Evolutionary conservation across 2,888 invertebrate genomes (phyloP), one percentile per base, ranked within the genome.

Genomic region (Monopis laevigella): DNA sequence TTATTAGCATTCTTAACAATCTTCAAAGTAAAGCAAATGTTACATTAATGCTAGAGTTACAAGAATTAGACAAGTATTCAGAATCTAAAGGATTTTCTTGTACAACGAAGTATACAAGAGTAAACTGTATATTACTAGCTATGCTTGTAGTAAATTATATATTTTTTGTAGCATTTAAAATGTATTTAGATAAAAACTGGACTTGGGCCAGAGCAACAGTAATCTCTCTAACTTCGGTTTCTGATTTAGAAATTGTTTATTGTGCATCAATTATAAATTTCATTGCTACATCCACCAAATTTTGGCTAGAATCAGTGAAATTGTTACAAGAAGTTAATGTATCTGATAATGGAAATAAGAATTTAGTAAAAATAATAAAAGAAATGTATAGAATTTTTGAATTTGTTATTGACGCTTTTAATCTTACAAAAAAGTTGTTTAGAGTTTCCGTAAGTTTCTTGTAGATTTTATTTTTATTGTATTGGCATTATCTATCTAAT

Each of bases 361-460:
- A 2, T 30, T 30, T 30, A 13, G 16, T 17, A 4, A 32, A 17
- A 17, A 16, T 17, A 4, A 32, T 32, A 13, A 17, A 16, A 16
- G 17, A 32, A 17, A 7, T 32, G 6, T 14, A 10, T 17, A 32
- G 17, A 32, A 14, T 3, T 14, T 32, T 32, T 17, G 17, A 32
- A 13, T 17, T 2, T 32, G 6, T 32, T 10, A 10, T 32, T 7
- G 7, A 32, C 6, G 32, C 32, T 17, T 32, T 17, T 10, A 16
- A 32, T 8, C n/a, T 32, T 17, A 17, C 32, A 14, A 32, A 32
- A n/a, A 17, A 13, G 14, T 14, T 32, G 14, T 32, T 32, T 17
- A 32, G 32, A 32, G 3, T 32, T 10, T 32, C 32, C 2, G 32
- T 32, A n/a, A 32, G 32, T 32, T 17, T n/a, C n/a, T n/a, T n/a